These are phyloP conservation scores for Harlomillsia oculata DNA, from an alignment of 1,140 invertebrate species.

Conservation along the genomic window DNA sequence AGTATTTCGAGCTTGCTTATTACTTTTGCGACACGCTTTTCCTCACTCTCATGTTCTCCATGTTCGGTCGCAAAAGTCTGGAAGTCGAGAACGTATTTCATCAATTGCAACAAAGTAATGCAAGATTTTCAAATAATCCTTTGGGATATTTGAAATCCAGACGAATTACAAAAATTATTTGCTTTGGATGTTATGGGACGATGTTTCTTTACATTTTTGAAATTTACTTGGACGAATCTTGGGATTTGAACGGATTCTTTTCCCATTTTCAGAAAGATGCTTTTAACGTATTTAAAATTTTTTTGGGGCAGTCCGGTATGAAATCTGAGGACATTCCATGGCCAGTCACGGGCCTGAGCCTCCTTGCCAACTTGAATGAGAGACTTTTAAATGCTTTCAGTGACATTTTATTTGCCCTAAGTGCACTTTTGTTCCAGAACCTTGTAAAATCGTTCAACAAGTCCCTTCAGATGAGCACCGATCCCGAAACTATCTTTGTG, in stretches of 20 bases:
- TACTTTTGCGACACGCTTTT: constrained; percentile 17
- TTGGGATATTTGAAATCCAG: background rate
- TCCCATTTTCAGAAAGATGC: background rate
- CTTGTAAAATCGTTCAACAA: background rate
- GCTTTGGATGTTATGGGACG: background rate
- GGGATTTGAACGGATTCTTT: background rate
- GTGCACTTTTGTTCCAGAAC: constrained; percentile 1
- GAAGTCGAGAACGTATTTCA: background rate
- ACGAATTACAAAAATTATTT: background rate
- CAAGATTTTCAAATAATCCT: background rate
- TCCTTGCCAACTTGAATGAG: background rate
- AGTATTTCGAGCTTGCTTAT: constrained; percentile 9
- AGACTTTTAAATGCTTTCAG: constrained; percentile 4
- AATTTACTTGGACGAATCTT: background rate
- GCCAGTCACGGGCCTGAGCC: background rate
- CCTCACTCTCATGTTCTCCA: background rate
- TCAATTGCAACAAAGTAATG: constrained; percentile 1
- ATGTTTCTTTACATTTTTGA: constrained; percentile 1
- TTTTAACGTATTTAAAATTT: background rate
- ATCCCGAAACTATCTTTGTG: too few species aligned
- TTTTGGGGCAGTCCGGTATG: background rate
- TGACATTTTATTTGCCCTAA: constrained; percentile 10
- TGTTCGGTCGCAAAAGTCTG: background rate
- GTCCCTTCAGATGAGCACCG: too few species aligned
- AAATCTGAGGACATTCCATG: background rate